phyloP scores from a whole-genome alignment of 1,140 invertebrate genomes.

The Zaprionus ghesquierei region DNA sequence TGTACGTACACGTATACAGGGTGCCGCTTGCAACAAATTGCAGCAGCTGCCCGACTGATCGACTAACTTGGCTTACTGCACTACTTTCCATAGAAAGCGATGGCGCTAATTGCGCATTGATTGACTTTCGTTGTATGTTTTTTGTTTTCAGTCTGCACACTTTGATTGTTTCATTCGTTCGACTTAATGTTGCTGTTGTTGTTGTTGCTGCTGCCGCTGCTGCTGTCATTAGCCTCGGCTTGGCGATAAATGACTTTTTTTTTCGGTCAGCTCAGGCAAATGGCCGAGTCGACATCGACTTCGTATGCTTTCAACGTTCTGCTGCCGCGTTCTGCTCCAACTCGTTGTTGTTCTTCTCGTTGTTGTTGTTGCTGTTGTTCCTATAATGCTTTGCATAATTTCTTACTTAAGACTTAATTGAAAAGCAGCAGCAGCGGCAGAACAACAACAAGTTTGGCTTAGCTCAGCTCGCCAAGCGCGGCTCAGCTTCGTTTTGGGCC shows the following conservation, averaged over 20 bases:
- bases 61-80: constrained; percentile 63
- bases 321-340: not conserved
- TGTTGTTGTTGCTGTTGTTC: constrained; percentile 30
- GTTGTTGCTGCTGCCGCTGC: not conserved
- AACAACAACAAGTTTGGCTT: constrained; percentile 31
- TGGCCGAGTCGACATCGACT: constrained; percentile 2
- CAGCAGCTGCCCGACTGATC: constrained; percentile 43
- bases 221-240: constrained; percentile 10
- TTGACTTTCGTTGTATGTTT: constrained; percentile 64
- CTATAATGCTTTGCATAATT: constrained; percentile 80
- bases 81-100: constrained; percentile 70
- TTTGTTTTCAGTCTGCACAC: constrained; percentile 6
- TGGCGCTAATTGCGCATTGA: constrained; percentile 70
- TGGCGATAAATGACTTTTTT: constrained; percentile 11
- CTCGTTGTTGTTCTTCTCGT: constrained; percentile 11
- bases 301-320: constrained; percentile 48
- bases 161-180: not conserved
- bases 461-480: constrained; percentile 47
- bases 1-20: constrained; percentile 44
- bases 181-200: not conserved
- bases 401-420: constrained; percentile 82
- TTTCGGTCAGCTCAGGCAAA: not conserved
- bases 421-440: too few relatives aligned
- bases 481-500: constrained; percentile 22
- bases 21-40: constrained; percentile 71